Conservation (phyloP, 2,797 vertebrate genomes). For the Phataginus tricuspis region DNA sequence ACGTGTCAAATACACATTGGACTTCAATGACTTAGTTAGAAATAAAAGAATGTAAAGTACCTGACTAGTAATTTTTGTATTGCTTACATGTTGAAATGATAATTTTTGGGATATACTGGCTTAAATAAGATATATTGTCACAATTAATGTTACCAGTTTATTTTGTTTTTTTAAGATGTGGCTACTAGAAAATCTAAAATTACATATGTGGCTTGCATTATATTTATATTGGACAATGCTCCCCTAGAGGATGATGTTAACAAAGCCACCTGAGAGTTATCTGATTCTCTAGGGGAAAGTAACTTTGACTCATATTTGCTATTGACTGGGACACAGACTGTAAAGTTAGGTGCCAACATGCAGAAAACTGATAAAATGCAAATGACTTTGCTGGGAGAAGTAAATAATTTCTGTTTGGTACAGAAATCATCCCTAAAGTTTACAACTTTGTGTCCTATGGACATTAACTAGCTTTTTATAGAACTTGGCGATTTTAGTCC, state of each 20-base stretch:
- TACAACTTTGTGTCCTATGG: neutral
- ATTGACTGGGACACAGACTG: neutral
- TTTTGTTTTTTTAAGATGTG: neutral
- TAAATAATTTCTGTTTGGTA: slow-evolving; percentile 15
- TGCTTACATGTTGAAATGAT: neutral
- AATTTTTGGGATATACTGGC: slow-evolving; percentile 15
- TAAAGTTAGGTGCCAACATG: slow-evolving; percentile 14
- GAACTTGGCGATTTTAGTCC: neutral
- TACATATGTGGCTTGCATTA: neutral
- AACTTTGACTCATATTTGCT: neutral
- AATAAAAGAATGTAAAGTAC: neutral
- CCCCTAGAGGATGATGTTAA: neutral
- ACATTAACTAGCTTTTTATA: neutral
- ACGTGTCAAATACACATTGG: neutral
- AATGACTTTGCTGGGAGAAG: slow-evolving; percentile 11
- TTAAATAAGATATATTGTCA: slow-evolving; percentile 23
- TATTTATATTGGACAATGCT: neutral
- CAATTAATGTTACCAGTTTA: slow-evolving; percentile 30
- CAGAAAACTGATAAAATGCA: neutral
- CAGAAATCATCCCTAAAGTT: neutral
- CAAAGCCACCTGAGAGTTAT: neutral
- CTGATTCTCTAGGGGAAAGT: neutral
- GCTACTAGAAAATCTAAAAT: slow-evolving; percentile 27
- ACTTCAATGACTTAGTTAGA: neutral
- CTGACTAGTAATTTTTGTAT: neutral